Evolutionary conservation across 1,140 invertebrate genomes (phyloP).

Genomic region (Caenorhabditis tropicalis): DNA sequence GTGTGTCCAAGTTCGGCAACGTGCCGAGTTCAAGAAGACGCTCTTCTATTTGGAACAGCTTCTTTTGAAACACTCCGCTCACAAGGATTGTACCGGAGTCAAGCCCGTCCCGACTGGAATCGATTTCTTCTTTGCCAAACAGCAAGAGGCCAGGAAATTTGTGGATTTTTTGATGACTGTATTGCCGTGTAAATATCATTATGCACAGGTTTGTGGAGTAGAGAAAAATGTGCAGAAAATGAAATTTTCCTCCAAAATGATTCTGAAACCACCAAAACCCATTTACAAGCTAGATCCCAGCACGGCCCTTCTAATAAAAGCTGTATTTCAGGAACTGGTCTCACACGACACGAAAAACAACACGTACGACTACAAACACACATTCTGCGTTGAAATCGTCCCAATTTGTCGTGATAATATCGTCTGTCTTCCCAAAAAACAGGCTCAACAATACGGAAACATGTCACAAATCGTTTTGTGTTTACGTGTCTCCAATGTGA

Average conservation of each 20-base stretch:
- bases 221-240: too few relatives aligned
- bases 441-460: slow-evolving; percentile 88
- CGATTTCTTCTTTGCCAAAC: slow-evolving; percentile 91
- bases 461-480: slow-evolving; percentile 90
- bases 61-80: slow-evolving; percentile 83
- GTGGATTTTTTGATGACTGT: slow-evolving; percentile 88
- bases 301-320: too few relatives aligned
- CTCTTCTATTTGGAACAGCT: slow-evolving; percentile 97
- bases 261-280: too few relatives aligned
- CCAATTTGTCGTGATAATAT: slow-evolving; percentile 91
- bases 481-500: slow-evolving; percentile 83
- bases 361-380: slow-evolving; percentile 92
- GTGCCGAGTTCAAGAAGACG: slow-evolving; percentile 91
- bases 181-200: slow-evolving; percentile 78
- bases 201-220: slow-evolving; percentile 72
- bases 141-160: slow-evolving; percentile 90
- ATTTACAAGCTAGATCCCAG: too few relatives aligned
- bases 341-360: slow-evolving; percentile 97
- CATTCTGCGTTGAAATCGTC: slow-evolving; percentile 88
- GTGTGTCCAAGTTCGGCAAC: slow-evolving; percentile 78
- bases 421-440: slow-evolving; percentile 86
- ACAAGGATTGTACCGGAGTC: slow-evolving; percentile 84
- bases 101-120: slow-evolving; percentile 91
- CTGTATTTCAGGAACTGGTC: slow-evolving; percentile 86
- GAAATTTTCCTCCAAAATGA: too few relatives aligned